Evolutionary conservation across 2,888 invertebrate genomes (phyloP).

Genomic region (Cantharis rufa): DNA sequence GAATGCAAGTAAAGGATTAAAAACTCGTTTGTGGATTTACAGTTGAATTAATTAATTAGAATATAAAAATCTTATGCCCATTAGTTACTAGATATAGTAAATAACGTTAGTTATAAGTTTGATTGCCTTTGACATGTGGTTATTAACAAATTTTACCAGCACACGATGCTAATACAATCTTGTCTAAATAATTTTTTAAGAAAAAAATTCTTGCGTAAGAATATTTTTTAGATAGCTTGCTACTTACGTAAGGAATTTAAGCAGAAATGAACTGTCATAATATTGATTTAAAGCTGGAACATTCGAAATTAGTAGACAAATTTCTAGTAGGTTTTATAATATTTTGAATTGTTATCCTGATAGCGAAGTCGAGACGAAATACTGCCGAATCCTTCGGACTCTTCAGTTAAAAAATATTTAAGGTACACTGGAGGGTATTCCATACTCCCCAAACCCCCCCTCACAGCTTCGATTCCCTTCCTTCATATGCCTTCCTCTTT

Average conservation of each 20-base stretch:
- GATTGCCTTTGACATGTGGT: conserved; percentile 1
- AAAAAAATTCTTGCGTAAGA: neutral
- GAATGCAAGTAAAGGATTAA: neutral
- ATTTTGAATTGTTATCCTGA: no score
- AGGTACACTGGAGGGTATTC: no score
- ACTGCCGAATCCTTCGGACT: no score
- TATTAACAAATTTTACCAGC: neutral
- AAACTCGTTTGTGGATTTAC: conserved; percentile 1
- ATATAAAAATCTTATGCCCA: neutral
- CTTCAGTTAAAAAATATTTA: no score
- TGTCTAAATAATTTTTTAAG: neutral
- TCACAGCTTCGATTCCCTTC: no score
- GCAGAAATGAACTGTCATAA: neutral
- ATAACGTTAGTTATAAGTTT: conserved; percentile 1
- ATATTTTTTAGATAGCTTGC: neutral
- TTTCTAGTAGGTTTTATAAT: no score
- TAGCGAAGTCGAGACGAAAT: no score
- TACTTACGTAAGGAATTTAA: neutral
- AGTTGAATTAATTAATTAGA: conserved; percentile 4
- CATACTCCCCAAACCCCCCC: no score
- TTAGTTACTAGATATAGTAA: neutral
- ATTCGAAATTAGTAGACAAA: neutral
- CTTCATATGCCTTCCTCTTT: no score
- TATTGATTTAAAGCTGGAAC: neutral
- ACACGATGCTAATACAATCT: neutral